A percentile compares a stretch with the other conserved stretches of the same genome.
phyloP scores from a whole-genome alignment of 2,888 invertebrate species.

The Anagyrus pseudococci region DNA sequence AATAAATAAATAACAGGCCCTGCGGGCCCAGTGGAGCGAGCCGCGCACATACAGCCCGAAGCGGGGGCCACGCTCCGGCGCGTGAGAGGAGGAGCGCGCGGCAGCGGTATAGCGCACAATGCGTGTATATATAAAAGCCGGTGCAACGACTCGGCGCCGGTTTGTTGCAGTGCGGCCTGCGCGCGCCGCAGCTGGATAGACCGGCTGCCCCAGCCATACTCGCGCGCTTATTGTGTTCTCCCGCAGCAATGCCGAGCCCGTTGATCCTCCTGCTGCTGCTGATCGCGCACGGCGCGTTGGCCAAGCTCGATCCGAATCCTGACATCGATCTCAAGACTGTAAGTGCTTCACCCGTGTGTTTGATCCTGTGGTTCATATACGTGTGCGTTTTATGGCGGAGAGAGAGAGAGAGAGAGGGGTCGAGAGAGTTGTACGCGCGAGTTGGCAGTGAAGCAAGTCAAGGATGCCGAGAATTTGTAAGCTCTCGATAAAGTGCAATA shows the following conservation, averaged over 20 bases:
- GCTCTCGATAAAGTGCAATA: too few relatives aligned
- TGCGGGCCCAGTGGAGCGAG: too few relatives aligned
- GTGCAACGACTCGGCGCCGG: conserved; percentile 26
- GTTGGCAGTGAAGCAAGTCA: too few relatives aligned
- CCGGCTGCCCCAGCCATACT: conserved; percentile 5
- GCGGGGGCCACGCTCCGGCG: not conserved
- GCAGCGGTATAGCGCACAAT: conserved; percentile 13
- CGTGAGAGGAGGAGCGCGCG: conserved; percentile 9
- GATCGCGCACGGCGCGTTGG: not conserved
- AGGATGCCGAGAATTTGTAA: too few relatives aligned
- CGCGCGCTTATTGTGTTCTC: not conserved
- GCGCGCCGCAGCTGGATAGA: conserved; percentile 1
- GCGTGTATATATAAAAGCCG: conserved; percentile 36
- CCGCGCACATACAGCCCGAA: not conserved
- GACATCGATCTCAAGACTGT: conserved; percentile 50
- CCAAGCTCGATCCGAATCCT: conserved; percentile 46
- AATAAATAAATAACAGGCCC: too few relatives aligned
- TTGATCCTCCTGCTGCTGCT: not conserved
- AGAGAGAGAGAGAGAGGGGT: too few relatives aligned
- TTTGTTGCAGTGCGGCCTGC: conserved; percentile 17
- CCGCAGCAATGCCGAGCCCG: not conserved
- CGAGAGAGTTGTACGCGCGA: too few relatives aligned
- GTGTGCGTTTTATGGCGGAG: not conserved
- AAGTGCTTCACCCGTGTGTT: conserved; percentile 41
- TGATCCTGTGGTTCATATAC: not conserved